Percentiles rank a stretch among this genome's conserved stretches.
Conservation (phyloP, 2,797 vertebrate genomes). For the Coluber constrictor region DNA sequence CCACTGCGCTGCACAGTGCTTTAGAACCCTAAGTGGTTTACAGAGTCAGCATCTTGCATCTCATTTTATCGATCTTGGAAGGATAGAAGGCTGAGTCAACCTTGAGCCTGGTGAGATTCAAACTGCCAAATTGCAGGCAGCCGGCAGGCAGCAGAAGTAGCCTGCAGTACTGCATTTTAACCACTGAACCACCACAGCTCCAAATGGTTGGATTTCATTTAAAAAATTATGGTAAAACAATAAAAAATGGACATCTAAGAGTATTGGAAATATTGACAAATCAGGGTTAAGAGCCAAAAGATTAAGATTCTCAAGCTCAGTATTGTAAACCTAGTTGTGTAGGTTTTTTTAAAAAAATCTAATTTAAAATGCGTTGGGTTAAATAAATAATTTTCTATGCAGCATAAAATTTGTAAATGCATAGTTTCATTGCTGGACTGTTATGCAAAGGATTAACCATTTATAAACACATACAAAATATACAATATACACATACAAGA, state of each 20-base stretch:
- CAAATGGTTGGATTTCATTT: neutral
- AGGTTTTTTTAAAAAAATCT: neutral
- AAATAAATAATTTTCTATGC: neutral
- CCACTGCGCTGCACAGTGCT: too few species aligned
- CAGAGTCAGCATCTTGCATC: too few species aligned
- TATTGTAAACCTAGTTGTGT: neutral
- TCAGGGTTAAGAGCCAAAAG: neutral
- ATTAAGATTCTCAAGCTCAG: neutral
- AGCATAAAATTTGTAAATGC: neutral
- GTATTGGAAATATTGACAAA: neutral
- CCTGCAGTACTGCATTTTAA: too few species aligned
- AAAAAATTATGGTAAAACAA: neutral
- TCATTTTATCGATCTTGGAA: too few species aligned
- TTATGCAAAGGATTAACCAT: neutral
- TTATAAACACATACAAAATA: constrained; percentile 10
- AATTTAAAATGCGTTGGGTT: neutral
- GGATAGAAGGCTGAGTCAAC: too few species aligned
- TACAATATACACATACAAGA: neutral
- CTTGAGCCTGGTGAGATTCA: too few species aligned
- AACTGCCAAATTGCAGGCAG: too few species aligned
- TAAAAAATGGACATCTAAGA: neutral
- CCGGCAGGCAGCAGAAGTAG: too few species aligned
- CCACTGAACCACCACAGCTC: too few species aligned
- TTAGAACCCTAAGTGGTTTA: too few species aligned
- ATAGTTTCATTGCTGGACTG: neutral